Evolutionary conservation across 2,888 invertebrate species (phyloP), one percentile per base, ranked within the genome.

Genomic region (Eurytoma californica): DNA sequence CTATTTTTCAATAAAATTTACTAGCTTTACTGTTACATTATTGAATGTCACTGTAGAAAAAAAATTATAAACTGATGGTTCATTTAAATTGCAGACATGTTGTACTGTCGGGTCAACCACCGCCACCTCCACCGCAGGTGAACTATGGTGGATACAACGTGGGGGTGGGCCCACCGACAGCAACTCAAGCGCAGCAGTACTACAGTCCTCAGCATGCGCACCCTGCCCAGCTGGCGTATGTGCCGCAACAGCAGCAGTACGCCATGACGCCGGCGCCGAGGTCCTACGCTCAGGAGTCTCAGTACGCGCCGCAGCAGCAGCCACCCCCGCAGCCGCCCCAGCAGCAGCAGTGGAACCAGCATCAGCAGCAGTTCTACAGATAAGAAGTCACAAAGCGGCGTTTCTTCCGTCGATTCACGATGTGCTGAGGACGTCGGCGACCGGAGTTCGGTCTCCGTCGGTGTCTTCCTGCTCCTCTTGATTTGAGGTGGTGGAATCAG

Each of bases 321-420:
- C 83, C 83, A 47, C 86, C 84, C 49, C 82, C 83, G 20, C 86
- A 83, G 77, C 90, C 89, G 9, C 90, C 88, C 13, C 84, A 86
- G 61, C 86, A 89, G 16, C 85, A 86, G 60, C 86, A 86, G 18
- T 81, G 80, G 80, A 58, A 49, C 24, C 92, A 92, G 82, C 91
- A 90, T 83, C 92, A 92, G 80, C 94, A 93, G 85, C 93, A 93
- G 86, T 94, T 94, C 91, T 94, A 94, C 89, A 92, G 94, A 90
- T 93, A 91, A 88, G 7, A 80, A 67, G 57, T 47, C 20, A 57
- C n/a, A 12, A 20, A 57, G 57, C 20, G 18, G 39, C 39, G 39
- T 39, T 39, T 39, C 39, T 39, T 39, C 9, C 39, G 39, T 39
- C 9, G 9, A 9, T 1, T 39, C 9, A 39, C 39, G 39, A 7